phyloP scores from a whole-genome alignment of 2,113 vertebrate genomes.

The Entomyzon cyanotis region DNA sequence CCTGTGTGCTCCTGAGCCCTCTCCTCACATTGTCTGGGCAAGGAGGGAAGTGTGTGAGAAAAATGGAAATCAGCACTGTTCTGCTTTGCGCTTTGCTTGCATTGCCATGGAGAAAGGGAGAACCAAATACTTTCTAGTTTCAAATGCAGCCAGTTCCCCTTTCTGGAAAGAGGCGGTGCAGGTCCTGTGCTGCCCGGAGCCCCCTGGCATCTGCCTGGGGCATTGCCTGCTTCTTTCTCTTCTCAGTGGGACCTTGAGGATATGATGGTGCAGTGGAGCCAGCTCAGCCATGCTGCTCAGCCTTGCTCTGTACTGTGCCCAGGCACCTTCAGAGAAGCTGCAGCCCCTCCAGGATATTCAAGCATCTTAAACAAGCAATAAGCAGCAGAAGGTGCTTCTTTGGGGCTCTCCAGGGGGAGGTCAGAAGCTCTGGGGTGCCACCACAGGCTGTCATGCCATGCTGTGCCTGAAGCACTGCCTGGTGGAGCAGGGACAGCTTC shows the following conservation, averaged over 20 bases:
- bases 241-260: conserved; percentile 79
- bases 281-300: background rate
- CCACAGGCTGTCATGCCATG: background rate
- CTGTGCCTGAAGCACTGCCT: background rate
- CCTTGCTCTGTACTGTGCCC: background rate
- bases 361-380: background rate
- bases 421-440: background rate
- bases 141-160: background rate
- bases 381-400: background rate
- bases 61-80: background rate
- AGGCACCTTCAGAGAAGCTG: background rate
- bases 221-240: background rate
- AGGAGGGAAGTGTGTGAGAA: background rate
- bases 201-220: accelerated
- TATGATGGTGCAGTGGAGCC: conserved; percentile 58
- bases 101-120: background rate
- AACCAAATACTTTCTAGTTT: background rate
- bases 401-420: background rate
- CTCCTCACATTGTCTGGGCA: background rate
- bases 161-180: accelerated
- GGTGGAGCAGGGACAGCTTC: background rate
- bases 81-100: background rate
- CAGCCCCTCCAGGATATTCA: accelerated
- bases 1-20: accelerated
- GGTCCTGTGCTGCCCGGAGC: accelerated